phyloP scores from a whole-genome alignment of 2,113 vertebrate genomes.

The Corydoras sp. region DNA sequence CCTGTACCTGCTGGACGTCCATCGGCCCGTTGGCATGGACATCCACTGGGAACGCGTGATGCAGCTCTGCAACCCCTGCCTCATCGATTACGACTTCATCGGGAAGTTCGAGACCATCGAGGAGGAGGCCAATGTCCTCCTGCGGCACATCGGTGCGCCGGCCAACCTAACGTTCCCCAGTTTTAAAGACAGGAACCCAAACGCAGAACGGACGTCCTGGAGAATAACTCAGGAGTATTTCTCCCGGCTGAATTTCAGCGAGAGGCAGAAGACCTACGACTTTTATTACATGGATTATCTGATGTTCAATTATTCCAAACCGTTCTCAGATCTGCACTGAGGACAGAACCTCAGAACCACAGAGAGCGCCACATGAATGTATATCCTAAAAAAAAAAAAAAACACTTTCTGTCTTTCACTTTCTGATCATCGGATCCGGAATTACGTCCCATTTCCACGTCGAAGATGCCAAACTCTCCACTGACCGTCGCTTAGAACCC shows the following conservation, averaged over 20 bases:
- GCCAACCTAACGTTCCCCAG: conserved; percentile 72
- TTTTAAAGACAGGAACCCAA: conserved; percentile 72
- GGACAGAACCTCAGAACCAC: neutral
- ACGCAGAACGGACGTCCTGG: conserved; percentile 68
- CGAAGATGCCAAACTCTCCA: too few relatives aligned
- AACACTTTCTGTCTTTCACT: too few relatives aligned
- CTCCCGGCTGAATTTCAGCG: conserved; percentile 81
- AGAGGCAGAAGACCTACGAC: conserved; percentile 86
- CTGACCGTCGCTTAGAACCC: too few relatives aligned
- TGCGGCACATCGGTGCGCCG: conserved; percentile 73
- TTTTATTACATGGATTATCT: conserved; percentile 95
- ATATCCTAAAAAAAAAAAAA: too few relatives aligned
- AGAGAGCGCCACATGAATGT: too few relatives aligned
- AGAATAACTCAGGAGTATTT: conserved; percentile 66
- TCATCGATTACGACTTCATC: conserved; percentile 86
- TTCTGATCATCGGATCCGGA: too few relatives aligned
- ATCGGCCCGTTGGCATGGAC: conserved; percentile 83
- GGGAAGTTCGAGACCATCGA: conserved; percentile 95
- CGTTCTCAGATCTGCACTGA: conserved; percentile 52
- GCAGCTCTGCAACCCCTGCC: conserved; percentile 89
- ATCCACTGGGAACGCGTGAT: conserved; percentile 94
- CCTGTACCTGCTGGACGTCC: conserved; percentile 86
- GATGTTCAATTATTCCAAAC: conserved; percentile 90
- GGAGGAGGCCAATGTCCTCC: conserved; percentile 82
- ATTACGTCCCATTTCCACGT: too few relatives aligned